Evolutionary conservation across 1,140 invertebrate species (phyloP).

Genomic region (Popillia japonica): DNA sequence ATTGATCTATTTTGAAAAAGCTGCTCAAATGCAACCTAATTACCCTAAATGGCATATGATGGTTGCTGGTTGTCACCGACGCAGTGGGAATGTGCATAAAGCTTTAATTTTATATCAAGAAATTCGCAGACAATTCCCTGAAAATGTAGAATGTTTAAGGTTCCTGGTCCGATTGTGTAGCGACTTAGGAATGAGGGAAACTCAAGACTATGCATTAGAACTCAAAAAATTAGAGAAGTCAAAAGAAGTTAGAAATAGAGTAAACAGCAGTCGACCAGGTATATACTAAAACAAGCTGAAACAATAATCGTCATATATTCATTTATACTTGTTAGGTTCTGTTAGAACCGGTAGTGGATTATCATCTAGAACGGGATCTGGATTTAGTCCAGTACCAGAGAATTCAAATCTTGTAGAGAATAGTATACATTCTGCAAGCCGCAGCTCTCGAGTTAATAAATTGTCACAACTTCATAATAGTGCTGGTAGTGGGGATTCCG

Average conservation of each 20-base stretch:
- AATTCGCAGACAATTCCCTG: conserved; percentile 77
- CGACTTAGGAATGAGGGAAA: conserved; percentile 85
- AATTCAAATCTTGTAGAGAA: conserved; percentile 53
- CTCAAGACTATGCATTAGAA: conserved; percentile 79
- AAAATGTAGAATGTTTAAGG: conserved; percentile 87
- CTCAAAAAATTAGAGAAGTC: conserved; percentile 71
- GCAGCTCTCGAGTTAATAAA: conserved; percentile 50
- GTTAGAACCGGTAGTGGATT: conserved; percentile 66
- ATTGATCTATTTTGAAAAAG: conserved; percentile 86
- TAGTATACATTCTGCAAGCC: conserved; percentile 51
- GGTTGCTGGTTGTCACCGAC: conserved; percentile 83
- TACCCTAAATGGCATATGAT: conserved; percentile 86
- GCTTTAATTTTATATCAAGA: conserved; percentile 83
- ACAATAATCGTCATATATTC: no score
- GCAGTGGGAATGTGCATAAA: conserved; percentile 84
- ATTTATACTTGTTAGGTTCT: conserved; percentile 58
- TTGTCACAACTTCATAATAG: conserved; percentile 52
- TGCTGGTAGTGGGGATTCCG: conserved; percentile 57
- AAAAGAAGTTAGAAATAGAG: conserved; percentile 63
- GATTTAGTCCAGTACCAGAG: conserved; percentile 65
- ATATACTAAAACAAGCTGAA: neutral
- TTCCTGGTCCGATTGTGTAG: conserved; percentile 83
- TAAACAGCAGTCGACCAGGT: conserved; percentile 68
- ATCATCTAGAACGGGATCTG: conserved; percentile 66
- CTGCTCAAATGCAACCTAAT: conserved; percentile 85